Percentiles rank a stretch among this genome's conserved stretches.
These are phyloP conservation scores for Hypocryptadius cinnamomeus DNA, from an alignment of 2,113 vertebrate genomes.

Conservation along the genomic window DNA sequence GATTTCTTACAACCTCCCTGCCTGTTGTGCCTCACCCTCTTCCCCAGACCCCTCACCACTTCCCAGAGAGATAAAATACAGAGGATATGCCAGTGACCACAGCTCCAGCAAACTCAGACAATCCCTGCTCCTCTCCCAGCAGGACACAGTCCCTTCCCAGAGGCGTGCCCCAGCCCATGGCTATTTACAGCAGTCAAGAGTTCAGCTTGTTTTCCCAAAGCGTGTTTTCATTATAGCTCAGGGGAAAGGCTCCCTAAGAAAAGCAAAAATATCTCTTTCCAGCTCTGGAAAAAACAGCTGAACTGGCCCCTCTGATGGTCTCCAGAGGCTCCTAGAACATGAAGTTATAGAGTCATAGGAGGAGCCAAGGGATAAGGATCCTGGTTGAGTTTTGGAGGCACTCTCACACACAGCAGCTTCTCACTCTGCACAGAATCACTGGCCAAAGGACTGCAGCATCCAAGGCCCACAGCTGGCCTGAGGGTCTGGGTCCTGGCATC, in stretches of 20 bases:
- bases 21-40: not conserved
- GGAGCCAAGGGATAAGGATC: not conserved
- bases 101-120: not conserved
- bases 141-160: not conserved
- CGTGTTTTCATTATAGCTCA: not conserved
- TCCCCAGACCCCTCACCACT: not conserved
- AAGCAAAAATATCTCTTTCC: not conserved
- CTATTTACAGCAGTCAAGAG: conserved; percentile 16
- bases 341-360: not conserved
- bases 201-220: not conserved
- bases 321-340: not conserved
- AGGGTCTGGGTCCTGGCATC: not conserved
- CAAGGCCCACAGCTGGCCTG: not conserved
- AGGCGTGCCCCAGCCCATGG: not conserved
- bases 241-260: not conserved
- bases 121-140: not conserved
- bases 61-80: not conserved
- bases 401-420: not conserved
- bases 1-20: not conserved
- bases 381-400: not conserved
- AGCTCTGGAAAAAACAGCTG: not conserved
- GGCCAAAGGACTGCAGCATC: not conserved
- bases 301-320: not conserved
- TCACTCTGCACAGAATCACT: not conserved
- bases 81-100: not conserved